Conservation (phyloP, 2,113 vertebrate species). For the Corynorhinus townsendii region DNA sequence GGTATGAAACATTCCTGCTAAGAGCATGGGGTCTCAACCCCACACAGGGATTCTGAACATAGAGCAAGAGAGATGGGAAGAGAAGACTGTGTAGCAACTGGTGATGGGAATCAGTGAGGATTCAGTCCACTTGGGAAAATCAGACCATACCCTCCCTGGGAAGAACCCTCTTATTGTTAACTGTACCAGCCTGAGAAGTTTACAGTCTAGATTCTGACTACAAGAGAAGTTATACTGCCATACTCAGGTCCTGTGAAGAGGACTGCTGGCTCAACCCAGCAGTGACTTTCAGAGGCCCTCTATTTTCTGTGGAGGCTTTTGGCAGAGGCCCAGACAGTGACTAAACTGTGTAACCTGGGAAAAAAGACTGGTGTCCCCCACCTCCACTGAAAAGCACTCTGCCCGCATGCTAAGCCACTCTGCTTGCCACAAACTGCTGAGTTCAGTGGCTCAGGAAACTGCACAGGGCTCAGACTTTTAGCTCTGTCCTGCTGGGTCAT, state of each 20-base stretch:
- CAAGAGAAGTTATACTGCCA: not conserved
- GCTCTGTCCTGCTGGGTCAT: too few species aligned
- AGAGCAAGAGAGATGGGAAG: not conserved
- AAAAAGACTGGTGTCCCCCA: not conserved
- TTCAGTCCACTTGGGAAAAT: not conserved
- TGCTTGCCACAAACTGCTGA: not conserved
- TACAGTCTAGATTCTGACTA: too few species aligned
- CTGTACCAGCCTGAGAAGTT: too few species aligned
- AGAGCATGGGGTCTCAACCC: not conserved
- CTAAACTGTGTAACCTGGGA: not conserved
- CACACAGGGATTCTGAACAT: not conserved
- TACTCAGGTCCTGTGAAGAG: not conserved
- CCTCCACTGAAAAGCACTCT: not conserved
- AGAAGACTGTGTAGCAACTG: not conserved
- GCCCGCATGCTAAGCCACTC: not conserved
- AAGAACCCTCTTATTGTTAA: not conserved
- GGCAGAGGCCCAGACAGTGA: not conserved
- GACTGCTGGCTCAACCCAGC: not conserved
- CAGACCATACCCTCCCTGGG: not conserved
- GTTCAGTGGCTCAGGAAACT: not conserved
- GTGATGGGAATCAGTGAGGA: not conserved
- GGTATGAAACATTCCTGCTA: not conserved
- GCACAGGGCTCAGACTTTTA: not conserved
- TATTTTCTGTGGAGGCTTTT: not conserved
- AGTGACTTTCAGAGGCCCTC: not conserved